Percentiles rank a stretch among this genome's conserved stretches.
These are phyloP conservation scores for Oncorhynchus clarkii DNA, from an alignment of 2,113 vertebrate species.

Conservation along the genomic window DNA sequence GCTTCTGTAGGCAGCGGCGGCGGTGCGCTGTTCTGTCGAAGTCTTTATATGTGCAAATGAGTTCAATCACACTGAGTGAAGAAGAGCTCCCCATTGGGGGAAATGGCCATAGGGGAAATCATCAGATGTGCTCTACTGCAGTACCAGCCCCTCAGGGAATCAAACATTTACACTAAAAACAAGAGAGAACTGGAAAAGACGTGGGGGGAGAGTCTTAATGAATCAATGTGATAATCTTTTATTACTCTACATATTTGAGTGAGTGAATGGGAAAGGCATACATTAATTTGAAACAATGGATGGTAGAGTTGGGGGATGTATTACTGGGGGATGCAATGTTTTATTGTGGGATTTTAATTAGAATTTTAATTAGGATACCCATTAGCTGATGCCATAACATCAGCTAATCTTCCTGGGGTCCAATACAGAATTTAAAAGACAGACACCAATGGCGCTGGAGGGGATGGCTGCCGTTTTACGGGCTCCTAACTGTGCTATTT, in stretches of 20 bases:
- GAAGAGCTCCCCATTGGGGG: not conserved
- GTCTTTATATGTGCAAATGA: constrained; percentile 1
- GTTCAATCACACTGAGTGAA: not conserved
- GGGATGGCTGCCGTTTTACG: no score
- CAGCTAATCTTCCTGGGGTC: no score
- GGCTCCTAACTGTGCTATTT: no score
- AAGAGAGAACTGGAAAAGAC: not conserved
- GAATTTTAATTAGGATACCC: no score
- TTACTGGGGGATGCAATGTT: not conserved
- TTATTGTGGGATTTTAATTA: not conserved
- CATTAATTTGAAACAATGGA: not conserved
- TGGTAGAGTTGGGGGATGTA: no score
- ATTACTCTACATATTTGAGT: not conserved
- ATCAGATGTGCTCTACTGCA: not conserved
- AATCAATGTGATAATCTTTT: not conserved
- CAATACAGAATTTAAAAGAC: no score
- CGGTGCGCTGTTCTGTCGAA: not conserved
- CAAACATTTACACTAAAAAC: not conserved
- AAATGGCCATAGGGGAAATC: not conserved
- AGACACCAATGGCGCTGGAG: no score
- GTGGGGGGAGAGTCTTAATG: not conserved
- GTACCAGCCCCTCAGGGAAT: not conserved
- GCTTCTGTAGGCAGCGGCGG: not conserved
- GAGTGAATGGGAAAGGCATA: not conserved
- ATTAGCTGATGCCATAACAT: no score